phyloP scores from a whole-genome alignment of 2,113 vertebrate species.

The Myodes glareolus region DNA sequence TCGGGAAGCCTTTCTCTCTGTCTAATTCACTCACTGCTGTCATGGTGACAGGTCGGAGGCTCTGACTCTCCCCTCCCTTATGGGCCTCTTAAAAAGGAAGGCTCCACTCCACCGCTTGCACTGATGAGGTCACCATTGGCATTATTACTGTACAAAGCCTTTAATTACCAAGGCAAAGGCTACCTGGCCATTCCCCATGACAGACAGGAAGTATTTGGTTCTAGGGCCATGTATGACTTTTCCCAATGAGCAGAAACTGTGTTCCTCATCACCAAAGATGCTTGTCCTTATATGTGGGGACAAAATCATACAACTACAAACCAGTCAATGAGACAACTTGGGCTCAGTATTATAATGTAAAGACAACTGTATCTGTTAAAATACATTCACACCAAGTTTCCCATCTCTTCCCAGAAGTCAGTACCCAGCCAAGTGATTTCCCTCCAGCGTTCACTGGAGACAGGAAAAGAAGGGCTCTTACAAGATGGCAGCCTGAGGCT shows the following conservation, averaged over 20 bases:
- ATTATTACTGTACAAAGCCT: slow-evolving; percentile 89
- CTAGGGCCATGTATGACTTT: slow-evolving; percentile 82
- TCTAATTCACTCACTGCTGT: slow-evolving; percentile 75
- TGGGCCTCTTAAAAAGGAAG: slow-evolving; percentile 76
- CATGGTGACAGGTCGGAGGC: slow-evolving; percentile 61
- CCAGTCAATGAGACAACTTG: slow-evolving; percentile 47
- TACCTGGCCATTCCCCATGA: slow-evolving; percentile 83
- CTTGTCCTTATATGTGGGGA: slow-evolving; percentile 23
- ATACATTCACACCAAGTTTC: slow-evolving; percentile 1
- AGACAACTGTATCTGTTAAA: neutral
- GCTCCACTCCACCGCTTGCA: neutral
- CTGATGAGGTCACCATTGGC: slow-evolving; percentile 84
- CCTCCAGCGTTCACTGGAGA: neutral
- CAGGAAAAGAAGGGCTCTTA: neutral
- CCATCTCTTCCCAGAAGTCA: neutral
- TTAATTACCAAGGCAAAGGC: slow-evolving; percentile 85
- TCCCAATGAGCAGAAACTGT: slow-evolving; percentile 74
- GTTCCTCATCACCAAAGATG: slow-evolving; percentile 75
- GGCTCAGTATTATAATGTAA: neutral
- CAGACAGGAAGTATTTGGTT: slow-evolving; percentile 80
- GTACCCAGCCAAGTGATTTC: slow-evolving; percentile 25
- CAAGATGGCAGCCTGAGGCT: neutral
- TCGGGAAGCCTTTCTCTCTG: slow-evolving; percentile 73
- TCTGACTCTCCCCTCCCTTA: slow-evolving; percentile 69
- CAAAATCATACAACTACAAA: slow-evolving; percentile 50